Conservation (phyloP, 2,888 invertebrate genomes). For the Spialia ferax region DNA sequence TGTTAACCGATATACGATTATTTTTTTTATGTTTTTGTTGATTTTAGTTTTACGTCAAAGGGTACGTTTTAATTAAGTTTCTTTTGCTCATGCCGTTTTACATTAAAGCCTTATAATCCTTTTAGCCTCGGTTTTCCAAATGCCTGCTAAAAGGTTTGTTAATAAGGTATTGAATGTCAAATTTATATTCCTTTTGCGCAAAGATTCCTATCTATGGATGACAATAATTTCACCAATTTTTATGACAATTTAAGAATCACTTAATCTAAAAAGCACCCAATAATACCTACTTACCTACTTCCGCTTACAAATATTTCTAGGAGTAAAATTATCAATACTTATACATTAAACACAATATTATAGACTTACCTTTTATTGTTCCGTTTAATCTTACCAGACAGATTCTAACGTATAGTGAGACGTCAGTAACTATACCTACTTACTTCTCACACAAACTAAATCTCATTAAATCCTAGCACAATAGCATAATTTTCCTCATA, state of each 20-base stretch:
- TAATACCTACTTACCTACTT: no score
- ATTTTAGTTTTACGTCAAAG: conserved; percentile 32
- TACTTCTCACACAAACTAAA: background rate
- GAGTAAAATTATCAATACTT: no score
- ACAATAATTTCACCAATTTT: no score
- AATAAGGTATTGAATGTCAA: conserved; percentile 21
- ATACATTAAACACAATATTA: no score
- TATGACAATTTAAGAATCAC: no score
- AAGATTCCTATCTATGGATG: background rate
- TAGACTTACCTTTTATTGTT: background rate
- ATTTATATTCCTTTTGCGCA: conserved; percentile 1
- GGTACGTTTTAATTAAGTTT: conserved; percentile 36
- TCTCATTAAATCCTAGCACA: conserved; percentile 8
- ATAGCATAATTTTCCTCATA: background rate
- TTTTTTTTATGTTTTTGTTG: conserved; percentile 18
- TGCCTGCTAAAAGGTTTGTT: conserved; percentile 19
- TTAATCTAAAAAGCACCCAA: no score
- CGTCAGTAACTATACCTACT: background rate
- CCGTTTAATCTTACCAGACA: background rate
- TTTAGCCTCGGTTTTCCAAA: conserved; percentile 16
- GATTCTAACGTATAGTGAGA: background rate
- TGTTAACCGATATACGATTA: conserved; percentile 2
- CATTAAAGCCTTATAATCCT: conserved; percentile 34
- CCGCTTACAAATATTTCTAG: no score
- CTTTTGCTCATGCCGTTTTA: conserved; percentile 32